Evolutionary conservation across 2,888 invertebrate species (phyloP).

Genomic region (Acronicta leporina): DNA sequence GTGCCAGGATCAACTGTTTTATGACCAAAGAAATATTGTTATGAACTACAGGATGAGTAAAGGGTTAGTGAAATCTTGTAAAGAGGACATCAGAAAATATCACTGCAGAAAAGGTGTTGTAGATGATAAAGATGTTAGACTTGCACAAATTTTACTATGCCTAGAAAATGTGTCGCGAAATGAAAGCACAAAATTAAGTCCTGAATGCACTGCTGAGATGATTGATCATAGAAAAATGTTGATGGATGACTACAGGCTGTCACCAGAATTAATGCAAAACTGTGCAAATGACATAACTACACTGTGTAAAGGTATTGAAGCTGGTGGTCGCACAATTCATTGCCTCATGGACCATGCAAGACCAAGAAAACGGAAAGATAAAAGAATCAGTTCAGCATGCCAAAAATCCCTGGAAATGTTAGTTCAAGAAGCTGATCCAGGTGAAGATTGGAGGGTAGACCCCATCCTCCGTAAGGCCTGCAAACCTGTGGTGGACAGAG

Average conservation of each 20-base stretch:
- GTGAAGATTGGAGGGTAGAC: constrained; percentile 98
- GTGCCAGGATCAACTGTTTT: constrained; percentile 95
- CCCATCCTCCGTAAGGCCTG: constrained; percentile 96
- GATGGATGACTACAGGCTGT: constrained; percentile 97
- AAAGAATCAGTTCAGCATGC: constrained; percentile 92
- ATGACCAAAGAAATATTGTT: constrained; percentile 96
- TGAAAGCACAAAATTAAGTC: constrained; percentile 92
- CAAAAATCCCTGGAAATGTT: constrained; percentile 94
- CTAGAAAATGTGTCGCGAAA: constrained; percentile 94
- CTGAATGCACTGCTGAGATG: constrained; percentile 96
- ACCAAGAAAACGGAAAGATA: constrained; percentile 90
- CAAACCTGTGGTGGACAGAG: constrained; percentile 94
- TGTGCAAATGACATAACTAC: constrained; percentile 95
- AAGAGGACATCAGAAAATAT: constrained; percentile 95
- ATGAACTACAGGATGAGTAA: constrained; percentile 97
- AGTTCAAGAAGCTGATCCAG: constrained; percentile 96
- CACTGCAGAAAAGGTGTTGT: constrained; percentile 95
- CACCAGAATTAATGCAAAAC: constrained; percentile 96
- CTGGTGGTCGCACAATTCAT: constrained; percentile 97
- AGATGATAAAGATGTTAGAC: constrained; percentile 94
- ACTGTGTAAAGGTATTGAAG: constrained; percentile 93
- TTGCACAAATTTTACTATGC: constrained; percentile 97
- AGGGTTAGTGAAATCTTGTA: constrained; percentile 96
- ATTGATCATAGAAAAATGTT: constrained; percentile 96
- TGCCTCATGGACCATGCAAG: constrained; percentile 97